These are phyloP conservation scores for Vultur gryphus DNA, from an alignment of 2,797 vertebrate species.

Conservation along the genomic window DNA sequence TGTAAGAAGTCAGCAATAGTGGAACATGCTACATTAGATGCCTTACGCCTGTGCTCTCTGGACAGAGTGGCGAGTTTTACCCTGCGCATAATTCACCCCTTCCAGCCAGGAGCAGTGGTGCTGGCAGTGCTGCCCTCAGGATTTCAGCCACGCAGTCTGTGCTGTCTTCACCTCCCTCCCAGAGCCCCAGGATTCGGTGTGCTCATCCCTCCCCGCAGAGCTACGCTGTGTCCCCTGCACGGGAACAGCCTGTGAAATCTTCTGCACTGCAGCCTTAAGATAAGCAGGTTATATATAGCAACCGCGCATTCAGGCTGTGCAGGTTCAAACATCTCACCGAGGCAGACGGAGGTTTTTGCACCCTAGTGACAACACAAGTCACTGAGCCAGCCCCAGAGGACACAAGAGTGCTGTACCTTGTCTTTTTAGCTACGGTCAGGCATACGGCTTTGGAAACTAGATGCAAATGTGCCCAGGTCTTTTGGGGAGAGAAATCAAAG, in stretches of 20 bases:
- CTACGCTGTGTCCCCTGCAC: not conserved
- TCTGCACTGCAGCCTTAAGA: not conserved
- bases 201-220: not conserved
- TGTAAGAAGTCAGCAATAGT: not conserved
- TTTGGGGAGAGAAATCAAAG: not conserved
- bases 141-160: not conserved
- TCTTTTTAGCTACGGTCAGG: not conserved
- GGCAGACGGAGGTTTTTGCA: not conserved
- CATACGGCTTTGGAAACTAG: not conserved
- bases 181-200: not conserved
- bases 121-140: not conserved
- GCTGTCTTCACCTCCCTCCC: not conserved
- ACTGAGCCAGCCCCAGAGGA: not conserved
- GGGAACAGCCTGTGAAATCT: not conserved
- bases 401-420: not conserved
- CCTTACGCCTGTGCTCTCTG: not conserved
- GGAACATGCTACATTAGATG: not conserved
- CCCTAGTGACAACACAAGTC: not conserved
- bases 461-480: not conserved
- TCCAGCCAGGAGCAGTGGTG: not conserved
- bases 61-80: not conserved
- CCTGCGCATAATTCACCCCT: not conserved
- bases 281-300: not conserved
- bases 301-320: not conserved
- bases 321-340: not conserved